A percentile compares a stretch with the other conserved stretches of the same genome.
phyloP scores from a whole-genome alignment of 2,888 invertebrate genomes.

The Trichacis sp. region DNA sequence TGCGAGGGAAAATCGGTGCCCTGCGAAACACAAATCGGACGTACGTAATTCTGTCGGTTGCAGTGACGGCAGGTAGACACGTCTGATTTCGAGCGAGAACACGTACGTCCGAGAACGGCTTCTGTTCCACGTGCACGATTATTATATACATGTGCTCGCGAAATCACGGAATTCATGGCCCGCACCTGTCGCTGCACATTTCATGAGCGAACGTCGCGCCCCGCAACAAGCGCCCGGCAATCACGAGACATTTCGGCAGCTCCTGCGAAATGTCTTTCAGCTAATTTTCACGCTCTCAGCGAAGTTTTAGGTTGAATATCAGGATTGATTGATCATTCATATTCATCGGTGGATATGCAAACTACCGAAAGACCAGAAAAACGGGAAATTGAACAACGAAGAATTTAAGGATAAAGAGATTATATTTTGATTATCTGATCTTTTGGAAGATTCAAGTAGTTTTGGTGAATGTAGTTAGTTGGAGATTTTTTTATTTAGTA shows the following conservation, averaged over 20 bases:
- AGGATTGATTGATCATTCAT: too few relatives aligned
- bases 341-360: too few relatives aligned
- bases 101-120: constrained; percentile 20
- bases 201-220: constrained; percentile 7
- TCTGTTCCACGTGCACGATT: constrained; percentile 18
- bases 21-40: constrained; percentile 23
- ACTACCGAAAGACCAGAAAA: too few relatives aligned
- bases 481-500: too few relatives aligned
- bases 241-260: not conserved
- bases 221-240: too few relatives aligned
- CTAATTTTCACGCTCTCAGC: too few relatives aligned
- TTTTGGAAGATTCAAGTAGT: too few relatives aligned
- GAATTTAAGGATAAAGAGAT: too few relatives aligned
- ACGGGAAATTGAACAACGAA: too few relatives aligned
- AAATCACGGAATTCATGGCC: constrained; percentile 14
- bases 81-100: constrained; percentile 18
- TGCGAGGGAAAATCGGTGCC: constrained; percentile 2
- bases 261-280: not conserved
- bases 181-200: constrained; percentile 16
- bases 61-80: constrained; percentile 22
- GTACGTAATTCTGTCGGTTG: constrained; percentile 24
- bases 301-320: too few relatives aligned
- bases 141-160: constrained; percentile 15
- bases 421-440: too few relatives aligned
- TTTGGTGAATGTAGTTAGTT: too few relatives aligned